A percentile compares a stretch with the other conserved stretches of the same genome.
Evolutionary conservation across 53 echinoderm and acorn worm species (phyloP).

Genomic region (Patiria pectinifera): DNA sequence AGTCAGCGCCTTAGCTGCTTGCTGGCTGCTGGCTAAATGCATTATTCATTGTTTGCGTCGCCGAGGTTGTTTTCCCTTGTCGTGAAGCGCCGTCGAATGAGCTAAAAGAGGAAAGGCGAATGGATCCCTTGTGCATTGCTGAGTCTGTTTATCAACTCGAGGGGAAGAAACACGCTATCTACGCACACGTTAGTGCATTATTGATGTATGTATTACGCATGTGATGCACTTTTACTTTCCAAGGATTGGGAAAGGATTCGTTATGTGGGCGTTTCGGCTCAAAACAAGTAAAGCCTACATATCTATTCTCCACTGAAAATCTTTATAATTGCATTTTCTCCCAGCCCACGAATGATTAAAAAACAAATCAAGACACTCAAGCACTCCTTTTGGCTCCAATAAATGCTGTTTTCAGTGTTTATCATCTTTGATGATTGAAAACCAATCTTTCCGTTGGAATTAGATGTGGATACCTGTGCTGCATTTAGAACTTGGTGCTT

Average conservation of each 20-base stretch:
- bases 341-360: no score
- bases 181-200: neutral
- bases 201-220: neutral
- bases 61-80: neutral
- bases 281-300: neutral
- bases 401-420: no score
- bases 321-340: no score
- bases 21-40: neutral
- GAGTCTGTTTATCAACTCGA: conserved; percentile 5
- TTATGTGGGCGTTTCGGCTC: neutral
- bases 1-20: neutral
- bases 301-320: no score
- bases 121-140: neutral
- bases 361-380: no score
- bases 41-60: conserved; percentile 51
- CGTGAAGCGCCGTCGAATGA: neutral
- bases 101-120: neutral
- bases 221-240: neutral
- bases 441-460: no score
- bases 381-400: no score
- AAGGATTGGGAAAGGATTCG: neutral
- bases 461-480: neutral
- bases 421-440: no score
- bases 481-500: no score
- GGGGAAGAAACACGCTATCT: conserved; percentile 7